A percentile compares a stretch with the other conserved stretches of the same genome.
Conservation (phyloP, 53 echinoderm and acorn worm species). For the Holothuria scabra region DNA sequence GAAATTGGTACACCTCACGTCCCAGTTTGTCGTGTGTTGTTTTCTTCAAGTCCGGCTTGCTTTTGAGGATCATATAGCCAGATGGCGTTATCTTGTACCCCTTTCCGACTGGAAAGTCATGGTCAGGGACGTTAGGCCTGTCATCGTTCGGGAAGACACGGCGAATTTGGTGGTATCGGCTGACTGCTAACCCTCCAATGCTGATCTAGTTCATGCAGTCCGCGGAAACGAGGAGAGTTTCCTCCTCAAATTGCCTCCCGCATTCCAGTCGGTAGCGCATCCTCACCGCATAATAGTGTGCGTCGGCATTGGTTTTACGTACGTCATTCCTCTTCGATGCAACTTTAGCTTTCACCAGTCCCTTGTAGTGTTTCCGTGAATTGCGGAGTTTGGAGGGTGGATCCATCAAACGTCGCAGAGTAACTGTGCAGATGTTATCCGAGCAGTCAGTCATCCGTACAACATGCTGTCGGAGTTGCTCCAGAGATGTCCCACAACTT, state of each 20-base stretch:
- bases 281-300: conserved; percentile 53
- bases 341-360: conserved; percentile 23
- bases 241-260: conserved; percentile 36
- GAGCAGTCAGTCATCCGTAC: not conserved
- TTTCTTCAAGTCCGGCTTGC: not conserved
- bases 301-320: conserved; percentile 15
- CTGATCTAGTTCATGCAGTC: conserved; percentile 62
- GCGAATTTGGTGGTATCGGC: conserved; percentile 54
- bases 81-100: conserved; percentile 49
- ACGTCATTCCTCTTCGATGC: conserved; percentile 50
- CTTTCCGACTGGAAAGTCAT: conserved; percentile 50
- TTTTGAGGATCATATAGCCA: conserved; percentile 45
- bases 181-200: conserved; percentile 57
- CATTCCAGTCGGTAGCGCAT: conserved; percentile 59
- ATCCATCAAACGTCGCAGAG: conserved; percentile 44
- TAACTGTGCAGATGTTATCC: conserved; percentile 6
- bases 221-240: conserved; percentile 35
- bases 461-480: conserved; percentile 23
- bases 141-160: conserved; percentile 30
- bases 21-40: conserved; percentile 17
- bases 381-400: not conserved
- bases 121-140: conserved; percentile 50
- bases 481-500: conserved; percentile 35
- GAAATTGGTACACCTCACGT: not conserved
- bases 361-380: not conserved